Evolutionary conservation across 2,113 vertebrate genomes (phyloP).

Genomic region (Burhinus bistriatus): DNA sequence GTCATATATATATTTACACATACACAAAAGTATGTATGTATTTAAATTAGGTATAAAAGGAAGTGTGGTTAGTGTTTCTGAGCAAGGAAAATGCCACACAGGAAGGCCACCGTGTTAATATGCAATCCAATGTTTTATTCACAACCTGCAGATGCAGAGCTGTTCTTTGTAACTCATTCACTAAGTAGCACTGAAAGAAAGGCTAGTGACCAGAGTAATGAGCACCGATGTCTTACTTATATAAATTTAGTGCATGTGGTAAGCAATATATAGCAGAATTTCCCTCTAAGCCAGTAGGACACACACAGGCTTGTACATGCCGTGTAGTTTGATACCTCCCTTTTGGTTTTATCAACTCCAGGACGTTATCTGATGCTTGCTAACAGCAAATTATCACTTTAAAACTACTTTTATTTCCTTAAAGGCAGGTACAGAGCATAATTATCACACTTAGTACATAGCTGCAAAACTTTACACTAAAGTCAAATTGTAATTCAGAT

Average conservation of each 20-base stretch:
- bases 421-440: neutral
- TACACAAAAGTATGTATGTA: neutral
- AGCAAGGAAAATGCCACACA: neutral
- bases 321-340: neutral
- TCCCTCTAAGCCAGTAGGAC: neutral
- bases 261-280: neutral
- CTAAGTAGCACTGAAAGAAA: neutral
- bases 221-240: neutral
- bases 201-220: neutral
- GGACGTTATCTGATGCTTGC: neutral
- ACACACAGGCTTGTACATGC: neutral
- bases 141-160: neutral
- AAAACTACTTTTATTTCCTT: neutral
- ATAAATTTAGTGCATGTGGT: neutral
- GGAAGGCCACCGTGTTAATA: neutral
- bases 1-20: fast-evolving
- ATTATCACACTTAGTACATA: neutral
- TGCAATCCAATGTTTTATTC: neutral
- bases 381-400: neutral
- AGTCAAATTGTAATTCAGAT: neutral
- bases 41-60: neutral
- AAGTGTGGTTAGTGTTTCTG: neutral
- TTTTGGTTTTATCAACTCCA: neutral
- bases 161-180: neutral
- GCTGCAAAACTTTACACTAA: neutral